A percentile compares a stretch with the other conserved stretches of the same genome.
Evolutionary conservation across 2,113 vertebrate species (phyloP).

Genomic region (Rhabdomys dilectus): DNA sequence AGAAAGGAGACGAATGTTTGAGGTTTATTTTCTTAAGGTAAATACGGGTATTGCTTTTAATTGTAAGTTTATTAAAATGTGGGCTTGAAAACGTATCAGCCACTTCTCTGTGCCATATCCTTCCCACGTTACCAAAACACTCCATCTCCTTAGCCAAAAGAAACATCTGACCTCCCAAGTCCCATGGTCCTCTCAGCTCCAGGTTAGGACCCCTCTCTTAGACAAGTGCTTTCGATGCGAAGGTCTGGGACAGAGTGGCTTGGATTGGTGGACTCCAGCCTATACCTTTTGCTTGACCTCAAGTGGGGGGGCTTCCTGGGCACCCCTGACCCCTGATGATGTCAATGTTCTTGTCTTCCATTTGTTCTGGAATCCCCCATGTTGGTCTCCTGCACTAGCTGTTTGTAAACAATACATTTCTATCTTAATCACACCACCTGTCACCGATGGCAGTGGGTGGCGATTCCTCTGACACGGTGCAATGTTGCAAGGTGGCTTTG

Average conservation of each 20-base stretch:
- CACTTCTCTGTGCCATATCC: conserved; percentile 81
- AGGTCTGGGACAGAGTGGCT: conserved; percentile 76
- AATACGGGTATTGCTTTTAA: conserved; percentile 87
- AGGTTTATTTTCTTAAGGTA: conserved; percentile 78
- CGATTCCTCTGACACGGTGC: conserved; percentile 74
- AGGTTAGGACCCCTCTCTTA: conserved; percentile 64
- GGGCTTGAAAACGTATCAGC: conserved; percentile 66
- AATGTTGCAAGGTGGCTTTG: conserved; percentile 74
- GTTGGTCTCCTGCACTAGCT: conserved; percentile 63
- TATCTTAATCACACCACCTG: conserved; percentile 21
- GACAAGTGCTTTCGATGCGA: conserved; percentile 69
- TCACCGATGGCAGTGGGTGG: conserved; percentile 41
- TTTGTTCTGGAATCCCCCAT: not conserved
- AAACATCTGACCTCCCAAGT: conserved; percentile 68
- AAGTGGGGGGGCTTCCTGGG: conserved; percentile 1
- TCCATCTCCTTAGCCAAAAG: conserved; percentile 69
- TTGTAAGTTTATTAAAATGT: conserved; percentile 73
- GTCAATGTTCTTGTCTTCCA: conserved; percentile 43
- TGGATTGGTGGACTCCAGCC: conserved; percentile 59
- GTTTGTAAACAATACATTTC: conserved; percentile 64
- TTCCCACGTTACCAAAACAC: conserved; percentile 75
- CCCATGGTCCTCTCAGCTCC: conserved; percentile 76
- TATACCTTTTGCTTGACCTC: conserved; percentile 67
- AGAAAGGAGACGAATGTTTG: conserved; percentile 80
- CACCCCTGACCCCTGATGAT: not conserved